Base-by-base conservation (phyloP, 2,888 invertebrate genomes). In the Drosophila aldrichi region DNA sequence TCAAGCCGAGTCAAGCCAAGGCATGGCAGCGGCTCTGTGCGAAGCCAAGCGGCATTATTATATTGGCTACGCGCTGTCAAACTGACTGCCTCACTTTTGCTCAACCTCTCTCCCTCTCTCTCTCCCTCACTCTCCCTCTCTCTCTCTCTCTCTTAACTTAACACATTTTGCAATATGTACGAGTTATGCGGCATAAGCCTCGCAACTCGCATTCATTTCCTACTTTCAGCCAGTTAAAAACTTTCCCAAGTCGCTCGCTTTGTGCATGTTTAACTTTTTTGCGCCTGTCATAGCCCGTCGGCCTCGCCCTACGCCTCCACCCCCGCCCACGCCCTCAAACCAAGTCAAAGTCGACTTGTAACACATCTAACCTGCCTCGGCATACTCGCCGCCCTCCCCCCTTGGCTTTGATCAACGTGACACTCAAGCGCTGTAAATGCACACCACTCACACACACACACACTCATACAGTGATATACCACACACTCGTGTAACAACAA, bases 41-140 rank as follows among this genome's bases (percentile, higher is more conserved):
- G 44, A 57, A 77, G 55, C 73, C 70, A 63, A 68, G 73, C 64
- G 85, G 81, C 79, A 84, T 82, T 86, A 82, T 82, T 82, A 80
- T 87, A 78, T 87, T 74, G 82, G 74, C 82, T 81, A 81, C 77
- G 82, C 79, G 88, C 88, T 88, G 83, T 82, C 83, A 88, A 82
- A 70, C 73, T 61, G 58, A 29, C 56, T 52, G 52, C 32, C 44
- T 48, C 9, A 20, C 20, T 8, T 16, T 38, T 6, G 0, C 10
- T 20, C 3, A 16, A n/a, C 9, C 25, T 3, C 7, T 2, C 8
- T 6, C 25, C 4, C 22, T 6, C 29, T 6, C 5, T 3, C 16
- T 41, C 55, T 16, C 9, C 16, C 16, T n/a, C n/a, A n/a, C n/a
- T n/a, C n/a, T n/a, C n/a, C n/a, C n/a, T n/a, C n/a, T n/a, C n/a